Base-by-base conservation (phyloP, 2,113 vertebrate genomes). In the Nyctereutes procyonoides region DNA sequence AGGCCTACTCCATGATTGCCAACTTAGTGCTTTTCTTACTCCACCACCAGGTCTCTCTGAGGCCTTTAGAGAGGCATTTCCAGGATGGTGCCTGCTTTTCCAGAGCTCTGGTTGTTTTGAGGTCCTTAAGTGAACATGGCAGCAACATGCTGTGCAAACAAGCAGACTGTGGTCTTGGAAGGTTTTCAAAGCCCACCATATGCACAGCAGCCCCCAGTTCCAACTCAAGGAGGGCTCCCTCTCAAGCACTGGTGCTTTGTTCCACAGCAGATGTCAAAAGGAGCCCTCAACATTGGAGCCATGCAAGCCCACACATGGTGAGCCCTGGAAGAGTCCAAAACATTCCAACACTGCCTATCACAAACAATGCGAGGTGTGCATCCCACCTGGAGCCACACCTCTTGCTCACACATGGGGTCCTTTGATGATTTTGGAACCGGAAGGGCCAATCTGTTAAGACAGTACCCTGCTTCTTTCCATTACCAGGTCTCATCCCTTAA, bases 121-220 rank as follows among this genome's bases (percentile, higher is more conserved):
- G 35, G 51, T 56, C 28, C 38, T 71, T 93, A 93, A 71, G 79
- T 26, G 76, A 94, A 94, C 63, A 76, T 53, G 92, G 85, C 76
- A 69, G 76, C 69, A 84, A 56, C 38, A 62, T 63, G 76, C 62
- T 87, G 28, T 60, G 67, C 48, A 88, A 90, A 94, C 24, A 56
- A 56, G 69, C 76, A 67, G 80, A n/a, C 62, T 19, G 43, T 51
- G 43, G 56, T 60, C 69, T 80, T 88, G 85, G 81, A 94, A 82
- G 88, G 19, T 38, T 95, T 94, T 92, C 91, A 90, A 86, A 96
- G 91, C 43, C 60, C 71, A 56, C 56, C 80, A 51, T 67, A 1
- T 80, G 92, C 80, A 79, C 14, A 38, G 24, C 93, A 92, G 93
- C 43, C 55, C 71, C 76, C 1, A 12, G 93, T 17, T 16, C 63